These are phyloP conservation scores for Xestoiulus laeticollis DNA, from an alignment of 2,888 invertebrate genomes.

Conservation along the genomic window DNA sequence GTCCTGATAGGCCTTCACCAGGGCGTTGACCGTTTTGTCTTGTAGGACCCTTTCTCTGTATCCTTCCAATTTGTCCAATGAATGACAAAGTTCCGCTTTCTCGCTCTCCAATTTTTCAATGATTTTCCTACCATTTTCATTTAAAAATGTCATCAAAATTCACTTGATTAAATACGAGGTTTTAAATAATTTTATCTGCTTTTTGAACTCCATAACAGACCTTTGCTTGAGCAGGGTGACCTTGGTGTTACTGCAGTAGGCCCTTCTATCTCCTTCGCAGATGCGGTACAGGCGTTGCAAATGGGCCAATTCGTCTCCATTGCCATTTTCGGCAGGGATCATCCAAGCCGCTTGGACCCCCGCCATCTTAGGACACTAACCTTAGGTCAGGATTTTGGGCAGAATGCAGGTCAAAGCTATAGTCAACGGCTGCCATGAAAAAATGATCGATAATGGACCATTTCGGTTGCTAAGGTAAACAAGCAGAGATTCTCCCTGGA, in stretches of 20 bases:
- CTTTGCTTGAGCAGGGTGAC: constrained; percentile 46
- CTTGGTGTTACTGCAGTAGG: constrained; percentile 47
- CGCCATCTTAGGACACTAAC: neutral
- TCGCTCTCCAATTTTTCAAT: constrained; percentile 44
- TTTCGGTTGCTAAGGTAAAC: constrained; percentile 40
- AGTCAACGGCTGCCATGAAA: no score
- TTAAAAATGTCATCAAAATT: no score
- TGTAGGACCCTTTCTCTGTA: neutral
- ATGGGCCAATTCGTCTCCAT: constrained; percentile 36
- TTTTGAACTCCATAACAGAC: no score
- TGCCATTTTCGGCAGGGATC: neutral
- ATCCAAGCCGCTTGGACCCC: neutral
- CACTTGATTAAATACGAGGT: no score
- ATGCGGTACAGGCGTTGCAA: constrained; percentile 43
- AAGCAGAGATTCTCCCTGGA: neutral
- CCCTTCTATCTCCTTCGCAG: constrained; percentile 16
- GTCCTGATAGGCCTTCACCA: constrained; percentile 27
- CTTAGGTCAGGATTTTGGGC: no score
- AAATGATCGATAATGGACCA: neutral
- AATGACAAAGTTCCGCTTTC: neutral
- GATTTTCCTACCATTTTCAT: constrained; percentile 32
- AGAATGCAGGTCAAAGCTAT: neutral
- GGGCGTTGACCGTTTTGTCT: neutral
- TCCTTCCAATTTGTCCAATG: neutral
- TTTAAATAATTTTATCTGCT: no score